Conservation (phyloP, 1,140 invertebrate species). For the Psilanteris sp. region DNA sequence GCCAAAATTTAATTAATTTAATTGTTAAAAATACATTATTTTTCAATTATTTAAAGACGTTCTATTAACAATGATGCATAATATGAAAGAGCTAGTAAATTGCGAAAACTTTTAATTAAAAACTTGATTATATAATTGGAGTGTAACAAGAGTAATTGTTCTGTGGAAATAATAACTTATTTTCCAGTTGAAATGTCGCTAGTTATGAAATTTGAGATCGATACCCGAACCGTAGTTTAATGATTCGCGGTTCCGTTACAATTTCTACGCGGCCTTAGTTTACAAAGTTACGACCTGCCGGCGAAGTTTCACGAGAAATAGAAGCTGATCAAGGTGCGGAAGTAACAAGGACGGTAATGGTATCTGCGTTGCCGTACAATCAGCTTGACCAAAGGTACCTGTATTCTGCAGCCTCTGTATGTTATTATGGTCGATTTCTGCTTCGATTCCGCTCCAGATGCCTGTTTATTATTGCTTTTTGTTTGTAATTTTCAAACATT, state of each 20-base stretch:
- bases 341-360: constrained; percentile 55
- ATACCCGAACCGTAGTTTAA: constrained; percentile 49
- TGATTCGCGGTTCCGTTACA: constrained; percentile 62
- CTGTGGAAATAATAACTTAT: constrained; percentile 51
- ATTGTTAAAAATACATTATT: too few relatives aligned
- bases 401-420: constrained; percentile 5
- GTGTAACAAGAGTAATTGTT: constrained; percentile 41
- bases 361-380: constrained; percentile 38
- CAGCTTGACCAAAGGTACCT: constrained; percentile 45
- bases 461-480: constrained; percentile 20
- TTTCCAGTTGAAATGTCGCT: constrained; percentile 52
- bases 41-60: too few relatives aligned
- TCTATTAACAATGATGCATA: not conserved
- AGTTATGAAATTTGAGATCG: constrained; percentile 60
- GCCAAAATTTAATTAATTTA: too few relatives aligned
- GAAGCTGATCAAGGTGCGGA: constrained; percentile 57
- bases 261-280: constrained; percentile 57
- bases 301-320: constrained; percentile 57
- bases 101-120: constrained; percentile 22
- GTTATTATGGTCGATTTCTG: constrained; percentile 24
- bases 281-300: constrained; percentile 56
- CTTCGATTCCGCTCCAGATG: constrained; percentile 19
- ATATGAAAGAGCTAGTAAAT: not conserved
- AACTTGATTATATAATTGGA: constrained; percentile 27
- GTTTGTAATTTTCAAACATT: constrained; percentile 15